Evolutionary conservation across 2,888 invertebrate genomes (phyloP).

Genomic region (Erannis defoliaria): DNA sequence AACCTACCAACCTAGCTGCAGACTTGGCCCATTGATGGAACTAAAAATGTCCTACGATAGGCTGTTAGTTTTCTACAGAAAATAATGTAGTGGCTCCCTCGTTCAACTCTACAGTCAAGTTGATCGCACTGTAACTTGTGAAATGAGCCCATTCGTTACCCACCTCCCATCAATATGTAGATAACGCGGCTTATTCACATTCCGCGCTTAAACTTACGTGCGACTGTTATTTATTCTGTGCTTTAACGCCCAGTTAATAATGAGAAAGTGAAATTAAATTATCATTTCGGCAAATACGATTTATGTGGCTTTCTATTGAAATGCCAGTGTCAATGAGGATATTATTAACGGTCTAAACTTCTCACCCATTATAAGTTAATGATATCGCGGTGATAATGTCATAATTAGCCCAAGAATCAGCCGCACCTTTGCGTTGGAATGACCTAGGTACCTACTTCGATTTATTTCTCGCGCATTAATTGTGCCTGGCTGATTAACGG

Average conservation of each 20-base stretch:
- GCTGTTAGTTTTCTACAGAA: slow-evolving; percentile 40
- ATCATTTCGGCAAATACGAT: slow-evolving; percentile 33
- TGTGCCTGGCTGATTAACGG: not conserved
- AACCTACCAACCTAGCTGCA: not conserved
- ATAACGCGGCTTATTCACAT: slow-evolving; percentile 45
- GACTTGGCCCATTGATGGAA: not conserved
- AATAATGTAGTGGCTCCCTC: not conserved
- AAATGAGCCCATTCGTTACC: slow-evolving; percentile 76
- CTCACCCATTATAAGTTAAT: not conserved
- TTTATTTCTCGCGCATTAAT: not conserved
- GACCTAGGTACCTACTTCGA: not conserved
- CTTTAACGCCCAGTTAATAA: slow-evolving; percentile 38
- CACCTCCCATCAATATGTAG: slow-evolving; percentile 61
- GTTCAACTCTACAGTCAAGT: not conserved
- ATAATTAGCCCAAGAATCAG: not conserved
- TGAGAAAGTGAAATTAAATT: slow-evolving; percentile 45
- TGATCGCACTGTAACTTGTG: slow-evolving; percentile 59
- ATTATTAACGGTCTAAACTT: slow-evolving; percentile 6
- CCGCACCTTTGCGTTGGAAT: not conserved
- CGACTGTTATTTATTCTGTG: slow-evolving; percentile 22
- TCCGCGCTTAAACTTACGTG: slow-evolving; percentile 22
- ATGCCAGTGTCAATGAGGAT: slow-evolving; percentile 11
- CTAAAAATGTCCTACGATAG: not conserved
- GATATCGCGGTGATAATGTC: slow-evolving; percentile 12
- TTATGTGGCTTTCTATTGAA: slow-evolving; percentile 29